Conservation (phyloP, 2,888 invertebrate genomes). For the Hyles lineata region DNA sequence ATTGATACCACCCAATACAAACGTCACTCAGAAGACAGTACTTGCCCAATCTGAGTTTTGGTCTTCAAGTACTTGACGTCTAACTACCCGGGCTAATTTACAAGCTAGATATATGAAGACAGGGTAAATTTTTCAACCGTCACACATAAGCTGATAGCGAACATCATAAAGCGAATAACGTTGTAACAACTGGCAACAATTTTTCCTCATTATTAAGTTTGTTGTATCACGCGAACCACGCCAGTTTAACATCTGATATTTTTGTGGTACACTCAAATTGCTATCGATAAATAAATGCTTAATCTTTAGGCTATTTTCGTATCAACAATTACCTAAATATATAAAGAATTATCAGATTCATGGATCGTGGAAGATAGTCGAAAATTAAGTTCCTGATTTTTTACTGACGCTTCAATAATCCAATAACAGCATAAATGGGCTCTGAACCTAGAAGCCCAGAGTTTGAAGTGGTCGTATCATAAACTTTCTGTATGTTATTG, state of each 20-base stretch:
- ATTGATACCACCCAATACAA: not conserved
- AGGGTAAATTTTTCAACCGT: slow-evolving; percentile 55
- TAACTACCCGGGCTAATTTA: slow-evolving; percentile 23
- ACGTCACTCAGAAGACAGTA: not conserved
- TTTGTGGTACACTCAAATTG: slow-evolving; percentile 15
- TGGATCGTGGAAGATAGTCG: not conserved
- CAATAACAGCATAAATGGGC: too few relatives aligned
- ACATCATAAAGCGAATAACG: slow-evolving; percentile 67
- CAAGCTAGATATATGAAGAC: slow-evolving; percentile 42
- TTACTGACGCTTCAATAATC: too few relatives aligned
- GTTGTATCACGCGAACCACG: slow-evolving; percentile 58
- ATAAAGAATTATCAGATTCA: not conserved
- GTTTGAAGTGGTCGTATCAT: too few relatives aligned
- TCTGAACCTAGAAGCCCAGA: too few relatives aligned
- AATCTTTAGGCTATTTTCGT: not conserved
- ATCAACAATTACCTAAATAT: not conserved
- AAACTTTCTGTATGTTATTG: too few relatives aligned
- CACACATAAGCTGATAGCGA: slow-evolving; percentile 48
- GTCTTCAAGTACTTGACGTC: not conserved
- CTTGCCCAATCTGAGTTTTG: not conserved
- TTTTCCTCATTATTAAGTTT: slow-evolving; percentile 57
- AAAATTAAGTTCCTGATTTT: too few relatives aligned
- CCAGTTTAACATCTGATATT: slow-evolving; percentile 24
- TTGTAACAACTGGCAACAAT: slow-evolving; percentile 65
- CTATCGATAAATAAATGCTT: slow-evolving; percentile 21